Evolutionary conservation across 1,140 invertebrate species (phyloP).

Genomic region (Drusus annulatus): DNA sequence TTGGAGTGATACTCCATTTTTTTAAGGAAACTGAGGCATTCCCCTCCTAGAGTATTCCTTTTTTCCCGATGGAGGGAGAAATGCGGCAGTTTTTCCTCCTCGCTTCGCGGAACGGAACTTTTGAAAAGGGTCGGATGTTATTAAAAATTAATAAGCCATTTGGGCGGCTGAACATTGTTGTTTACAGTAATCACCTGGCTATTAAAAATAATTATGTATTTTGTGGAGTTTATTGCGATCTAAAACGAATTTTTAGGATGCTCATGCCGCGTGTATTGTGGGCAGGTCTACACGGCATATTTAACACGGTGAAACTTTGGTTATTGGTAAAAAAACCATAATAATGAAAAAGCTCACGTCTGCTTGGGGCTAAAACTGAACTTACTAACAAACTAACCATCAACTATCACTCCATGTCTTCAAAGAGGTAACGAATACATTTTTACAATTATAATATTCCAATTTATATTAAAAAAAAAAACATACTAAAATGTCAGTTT

Average conservation of each 20-base stretch:
- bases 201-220: conserved; percentile 32
- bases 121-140: conserved; percentile 58
- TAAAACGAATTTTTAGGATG: conserved; percentile 1
- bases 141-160: conserved; percentile 60
- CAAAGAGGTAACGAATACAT: no score
- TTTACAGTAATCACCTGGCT: conserved; percentile 17
- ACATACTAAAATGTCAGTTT: no score
- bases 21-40: conserved; percentile 25
- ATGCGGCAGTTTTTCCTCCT: conserved; percentile 15
- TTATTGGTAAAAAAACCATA: no score
- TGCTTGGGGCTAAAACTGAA: no score
- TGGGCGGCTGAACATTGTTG: conserved; percentile 11
- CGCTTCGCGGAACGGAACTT: conserved; percentile 47
- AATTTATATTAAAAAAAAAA: no score
- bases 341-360: no score
- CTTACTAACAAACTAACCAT: no score
- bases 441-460: no score
- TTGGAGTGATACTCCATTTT: conserved; percentile 9
- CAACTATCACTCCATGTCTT: no score
- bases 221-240: conserved; percentile 19
- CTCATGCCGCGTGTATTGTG: neutral
- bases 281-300: no score
- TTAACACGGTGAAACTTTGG: no score
- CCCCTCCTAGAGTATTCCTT: neutral
- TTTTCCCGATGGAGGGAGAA: conserved; percentile 2